Conservation (phyloP, 2,113 vertebrate species). For the Pavo muticus region DNA sequence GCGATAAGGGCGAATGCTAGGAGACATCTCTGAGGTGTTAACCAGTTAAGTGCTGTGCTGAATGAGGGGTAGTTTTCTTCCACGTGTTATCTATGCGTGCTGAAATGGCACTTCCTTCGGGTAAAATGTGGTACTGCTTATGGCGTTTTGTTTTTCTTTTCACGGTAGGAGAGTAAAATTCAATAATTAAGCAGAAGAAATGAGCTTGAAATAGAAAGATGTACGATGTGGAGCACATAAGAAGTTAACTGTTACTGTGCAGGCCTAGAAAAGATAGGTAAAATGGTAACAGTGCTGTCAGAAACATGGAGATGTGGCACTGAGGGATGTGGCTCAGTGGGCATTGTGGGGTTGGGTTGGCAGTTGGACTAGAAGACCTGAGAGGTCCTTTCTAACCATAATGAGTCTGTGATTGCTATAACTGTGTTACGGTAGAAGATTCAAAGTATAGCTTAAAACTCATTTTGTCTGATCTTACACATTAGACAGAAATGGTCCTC, state of each 20-base stretch:
- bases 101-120: not conserved
- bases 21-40: not conserved
- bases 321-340: no score
- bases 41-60: not conserved
- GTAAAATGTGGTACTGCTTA: not conserved
- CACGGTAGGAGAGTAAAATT: not conserved
- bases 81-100: fast-evolving
- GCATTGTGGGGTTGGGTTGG: no score
- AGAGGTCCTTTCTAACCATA: no score
- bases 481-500: not conserved
- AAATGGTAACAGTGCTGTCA: not conserved
- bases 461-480: not conserved
- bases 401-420: not conserved
- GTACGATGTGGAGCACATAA: not conserved
- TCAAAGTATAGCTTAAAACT: not conserved
- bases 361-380: no score
- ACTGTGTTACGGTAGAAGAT: not conserved
- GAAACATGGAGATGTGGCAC: no score
- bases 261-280: not conserved
- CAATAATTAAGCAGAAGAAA: not conserved
- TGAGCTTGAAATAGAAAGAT: not conserved
- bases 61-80: not conserved
- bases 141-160: not conserved
- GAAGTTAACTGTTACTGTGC: not conserved
- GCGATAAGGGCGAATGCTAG: not conserved